Evolutionary conservation across 1,140 invertebrate genomes (phyloP), one percentile per base, ranked within the genome.

Genomic region (Coptotermes formosanus): DNA sequence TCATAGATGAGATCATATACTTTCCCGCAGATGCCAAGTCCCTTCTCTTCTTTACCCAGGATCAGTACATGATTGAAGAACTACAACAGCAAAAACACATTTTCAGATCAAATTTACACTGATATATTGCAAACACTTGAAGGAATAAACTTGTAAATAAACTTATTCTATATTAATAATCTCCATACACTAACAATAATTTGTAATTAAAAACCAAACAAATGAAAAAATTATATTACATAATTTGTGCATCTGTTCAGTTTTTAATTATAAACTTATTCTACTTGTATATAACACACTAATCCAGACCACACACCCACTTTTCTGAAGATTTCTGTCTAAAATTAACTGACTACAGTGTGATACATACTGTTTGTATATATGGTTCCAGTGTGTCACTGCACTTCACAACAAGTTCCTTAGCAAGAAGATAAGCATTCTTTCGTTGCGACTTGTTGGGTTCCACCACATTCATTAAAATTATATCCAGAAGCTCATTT

Each of bases 1-100:
- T 99, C 98, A 91, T 99, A 99, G 88, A 99, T 99, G 84, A 99
- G 92, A 91, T 99, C 98, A 91, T 98, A 99, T 48, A 99, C 95
- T 92, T 97, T 97, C 86, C 93, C 93, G 87, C 94, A 95, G 88
- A 97, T 97, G 87, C 94, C 92, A 48, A 97, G 92, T 86, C 93
- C 94, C 88, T 95, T 95, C 89, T 98, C 97, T 90, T 96, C 95
- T 91, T 97, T 98, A 32, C 97, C 97, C 90, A 98, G 91, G 88
- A 99, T 97, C 52, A 99, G 91, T 43, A 97, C 96, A 91, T 98
- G 97, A 91, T 99, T 98, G 92, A 99, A 99, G 90, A 99, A 99
- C 97, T 98, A 91, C 44, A 90, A 90, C 85, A 88, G 89, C 83
- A 89, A 89, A 89, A 88, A 88, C 86, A 12, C 85, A 85, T 85